Evolutionary conservation across 2,888 invertebrate species (phyloP).

Genomic region (Chalcosyrphus nemorum): DNA sequence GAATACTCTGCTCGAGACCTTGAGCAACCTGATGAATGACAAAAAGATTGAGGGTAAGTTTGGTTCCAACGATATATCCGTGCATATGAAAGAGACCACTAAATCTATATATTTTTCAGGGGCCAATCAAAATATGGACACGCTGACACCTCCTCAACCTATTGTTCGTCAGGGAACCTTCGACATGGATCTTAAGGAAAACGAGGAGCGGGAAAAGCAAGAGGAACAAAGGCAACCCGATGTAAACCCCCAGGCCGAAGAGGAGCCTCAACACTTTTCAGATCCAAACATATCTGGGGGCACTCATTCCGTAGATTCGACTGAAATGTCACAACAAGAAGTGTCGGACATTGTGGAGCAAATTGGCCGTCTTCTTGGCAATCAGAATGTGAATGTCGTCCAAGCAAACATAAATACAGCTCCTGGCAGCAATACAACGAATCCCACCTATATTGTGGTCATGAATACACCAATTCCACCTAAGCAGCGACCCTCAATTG

Average conservation of each 20-base stretch:
- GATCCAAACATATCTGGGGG: conserved; percentile 38
- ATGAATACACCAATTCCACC: conserved; percentile 73
- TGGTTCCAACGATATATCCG: too few relatives aligned
- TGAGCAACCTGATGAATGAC: conserved; percentile 73
- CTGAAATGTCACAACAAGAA: conserved; percentile 70
- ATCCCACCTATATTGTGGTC: conserved; percentile 77
- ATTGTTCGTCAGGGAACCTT: conserved; percentile 77
- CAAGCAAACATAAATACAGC: conserved; percentile 53
- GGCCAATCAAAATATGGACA: conserved; percentile 11
- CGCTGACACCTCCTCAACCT: conserved; percentile 55
- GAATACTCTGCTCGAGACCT: conserved; percentile 74
- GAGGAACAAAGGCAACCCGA: not conserved
- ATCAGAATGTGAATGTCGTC: conserved; percentile 67
- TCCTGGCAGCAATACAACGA: conserved; percentile 29
- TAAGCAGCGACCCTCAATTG: conserved; percentile 45
- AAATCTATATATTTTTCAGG: conserved; percentile 3
- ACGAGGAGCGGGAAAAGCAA: conserved; percentile 25
- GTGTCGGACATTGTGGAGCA: conserved; percentile 76
- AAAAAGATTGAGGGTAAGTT: conserved; percentile 44
- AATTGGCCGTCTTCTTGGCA: conserved; percentile 75
- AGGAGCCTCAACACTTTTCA: not conserved
- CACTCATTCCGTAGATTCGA: conserved; percentile 73
- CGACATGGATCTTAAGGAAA: conserved; percentile 75
- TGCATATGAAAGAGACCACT: too few relatives aligned
- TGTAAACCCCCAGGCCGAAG: not conserved